Evolutionary conservation across 2,113 vertebrate genomes (phyloP), one percentile per base, ranked within the genome.

Genomic region (Lutjanus erythropterus): DNA sequence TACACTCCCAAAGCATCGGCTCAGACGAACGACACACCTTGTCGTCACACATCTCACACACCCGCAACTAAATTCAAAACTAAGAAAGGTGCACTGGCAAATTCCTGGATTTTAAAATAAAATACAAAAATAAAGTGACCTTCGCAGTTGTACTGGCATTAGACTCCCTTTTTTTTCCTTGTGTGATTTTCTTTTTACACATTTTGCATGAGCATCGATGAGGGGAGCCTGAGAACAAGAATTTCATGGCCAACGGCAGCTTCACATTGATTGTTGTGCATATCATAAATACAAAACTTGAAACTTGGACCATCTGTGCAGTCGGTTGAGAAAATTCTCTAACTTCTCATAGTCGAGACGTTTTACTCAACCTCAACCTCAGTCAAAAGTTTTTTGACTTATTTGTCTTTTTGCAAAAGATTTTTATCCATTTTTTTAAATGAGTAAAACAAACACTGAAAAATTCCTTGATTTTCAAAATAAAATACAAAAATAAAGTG

Each of bases 11-110:
- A 33, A 71, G 42, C 71, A 69, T 47, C 33, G 15, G 49, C 68
- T 79, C 78, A 71, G 46, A 41, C 15, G 0, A 41, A 47, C 37
- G 5, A 29, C 72, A 64, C 56, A n/a, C 67, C 75, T 53, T 60
- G 58, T 64, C n/a, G 8, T 66, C 42, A 55, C 4, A 49, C 41
- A 41, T 61, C 18, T 39, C 35, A 27, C 31, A 50, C 44, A 19
- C 42, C 29, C 41, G n/a, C n/a, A n/a, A n/a, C n/a, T 18, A 25
- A 16, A 35, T 21, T 42, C 18, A 64, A 61, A 78, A 52, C 31
- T 49, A 42, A 52, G 16, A 44, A 44, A 52, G 35, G 41, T 50
- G 31, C 16, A 27, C 15, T 11, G 14, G 14, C 2, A 58, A 39
- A 29, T 31, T 56, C 11, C 7, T 15, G 27, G 9, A 65, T 65